Evolutionary conservation across 2,113 vertebrate species (phyloP).

Genomic region (Natator depressus): DNA sequence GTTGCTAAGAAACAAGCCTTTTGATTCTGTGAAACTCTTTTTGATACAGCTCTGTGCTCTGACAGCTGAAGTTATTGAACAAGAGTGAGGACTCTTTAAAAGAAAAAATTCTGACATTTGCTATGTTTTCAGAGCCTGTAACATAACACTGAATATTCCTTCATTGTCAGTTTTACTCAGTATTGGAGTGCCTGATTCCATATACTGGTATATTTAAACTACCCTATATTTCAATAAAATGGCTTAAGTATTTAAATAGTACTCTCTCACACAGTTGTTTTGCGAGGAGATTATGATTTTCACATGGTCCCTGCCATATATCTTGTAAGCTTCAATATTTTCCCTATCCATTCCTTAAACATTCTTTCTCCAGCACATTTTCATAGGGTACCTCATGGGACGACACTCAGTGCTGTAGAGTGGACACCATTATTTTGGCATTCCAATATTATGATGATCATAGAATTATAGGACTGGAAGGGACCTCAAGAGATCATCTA

Average conservation of each 20-base stretch:
- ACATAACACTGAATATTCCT: constrained; percentile 71
- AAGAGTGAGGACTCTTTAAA: constrained; percentile 76
- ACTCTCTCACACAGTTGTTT: constrained; percentile 51
- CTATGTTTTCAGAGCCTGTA: constrained; percentile 74
- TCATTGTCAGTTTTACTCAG: constrained; percentile 68
- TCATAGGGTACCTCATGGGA: constrained; percentile 43
- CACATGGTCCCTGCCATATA: constrained; percentile 66
- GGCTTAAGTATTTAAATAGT: constrained; percentile 45
- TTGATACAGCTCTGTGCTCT: constrained; percentile 66
- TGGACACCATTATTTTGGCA: constrained; percentile 63
- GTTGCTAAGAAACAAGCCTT: constrained; percentile 77
- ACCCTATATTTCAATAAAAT: constrained; percentile 49
- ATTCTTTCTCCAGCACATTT: constrained; percentile 66
- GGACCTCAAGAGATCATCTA: neutral
- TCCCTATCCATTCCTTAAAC: constrained; percentile 62
- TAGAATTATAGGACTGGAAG: neutral
- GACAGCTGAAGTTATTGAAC: constrained; percentile 77
- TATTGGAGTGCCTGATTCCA: constrained; percentile 30
- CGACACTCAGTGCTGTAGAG: constrained; percentile 22
- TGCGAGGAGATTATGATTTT: constrained; percentile 67
- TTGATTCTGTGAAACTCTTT: constrained; percentile 72
- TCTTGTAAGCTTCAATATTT: constrained; percentile 58
- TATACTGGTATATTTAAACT: constrained; percentile 50
- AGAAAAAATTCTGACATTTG: constrained; percentile 71
- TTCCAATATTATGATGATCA: constrained; percentile 25